These are phyloP conservation scores for Gymnodraco acuticeps DNA, from an alignment of 2,797 vertebrate species.

Conservation along the genomic window DNA sequence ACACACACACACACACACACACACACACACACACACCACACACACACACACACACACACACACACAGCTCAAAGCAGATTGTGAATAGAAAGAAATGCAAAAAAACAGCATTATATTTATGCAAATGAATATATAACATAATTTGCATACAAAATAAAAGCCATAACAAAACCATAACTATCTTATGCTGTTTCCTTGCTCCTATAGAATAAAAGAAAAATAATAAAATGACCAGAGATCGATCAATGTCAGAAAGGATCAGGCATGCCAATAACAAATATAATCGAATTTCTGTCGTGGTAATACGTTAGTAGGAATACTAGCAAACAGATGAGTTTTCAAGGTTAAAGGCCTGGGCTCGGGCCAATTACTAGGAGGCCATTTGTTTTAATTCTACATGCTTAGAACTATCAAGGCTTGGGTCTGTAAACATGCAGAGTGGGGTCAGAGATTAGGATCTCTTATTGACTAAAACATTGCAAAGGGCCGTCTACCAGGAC, in stretches of 20 bases:
- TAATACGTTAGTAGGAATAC: background rate
- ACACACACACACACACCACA: no score
- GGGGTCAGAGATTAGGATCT: constrained; percentile 18
- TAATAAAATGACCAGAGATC: background rate
- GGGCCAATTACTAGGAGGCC: constrained; percentile 3
- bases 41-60: no score
- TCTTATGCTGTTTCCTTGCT: background rate
- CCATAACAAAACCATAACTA: background rate
- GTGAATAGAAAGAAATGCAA: background rate
- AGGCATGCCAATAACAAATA: background rate
- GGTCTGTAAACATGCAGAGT: constrained; percentile 28
- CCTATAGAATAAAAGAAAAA: background rate
- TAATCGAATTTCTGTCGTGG: background rate
- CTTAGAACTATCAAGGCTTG: constrained; percentile 12
- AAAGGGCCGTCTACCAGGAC: background rate
- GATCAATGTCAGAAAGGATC: background rate
- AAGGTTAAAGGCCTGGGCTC: background rate
- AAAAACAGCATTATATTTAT: constrained; percentile 8
- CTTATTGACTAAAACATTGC: constrained; percentile 22
- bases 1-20: background rate
- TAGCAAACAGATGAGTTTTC: background rate
- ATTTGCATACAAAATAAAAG: background rate
- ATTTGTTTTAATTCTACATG: constrained; percentile 46
- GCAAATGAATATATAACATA: background rate
- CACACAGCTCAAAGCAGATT: background rate